Evolutionary conservation across 2,888 invertebrate genomes (phyloP).

Genomic region (Phorcus lineatus): DNA sequence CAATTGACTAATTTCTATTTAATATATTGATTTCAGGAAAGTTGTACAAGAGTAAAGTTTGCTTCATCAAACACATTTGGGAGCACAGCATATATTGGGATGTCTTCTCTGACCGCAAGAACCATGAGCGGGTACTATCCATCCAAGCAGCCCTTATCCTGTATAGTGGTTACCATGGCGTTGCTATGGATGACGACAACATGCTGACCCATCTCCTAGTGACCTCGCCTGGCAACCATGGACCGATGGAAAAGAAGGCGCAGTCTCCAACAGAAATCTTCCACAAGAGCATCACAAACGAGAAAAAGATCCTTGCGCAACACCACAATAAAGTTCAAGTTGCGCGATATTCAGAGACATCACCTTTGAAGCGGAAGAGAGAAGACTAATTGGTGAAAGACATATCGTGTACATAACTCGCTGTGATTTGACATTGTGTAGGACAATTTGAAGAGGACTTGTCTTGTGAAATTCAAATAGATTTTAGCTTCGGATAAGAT

Average conservation of each 20-base stretch:
- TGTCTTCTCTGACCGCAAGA: constrained; percentile 67
- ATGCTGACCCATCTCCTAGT: constrained; percentile 57
- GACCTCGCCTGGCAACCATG: constrained; percentile 55
- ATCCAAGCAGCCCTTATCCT: constrained; percentile 72
- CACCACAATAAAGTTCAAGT: not conserved
- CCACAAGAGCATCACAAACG: not conserved
- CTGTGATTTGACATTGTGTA: not conserved
- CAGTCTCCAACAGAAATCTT: not conserved
- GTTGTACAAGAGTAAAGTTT: constrained; percentile 72
- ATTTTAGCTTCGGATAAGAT: no score
- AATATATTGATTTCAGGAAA: constrained; percentile 60
- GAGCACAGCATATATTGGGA: constrained; percentile 73
- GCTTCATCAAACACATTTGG: constrained; percentile 72
- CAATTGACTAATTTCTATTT: no score
- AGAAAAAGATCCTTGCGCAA: not conserved
- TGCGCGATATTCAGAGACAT: not conserved
- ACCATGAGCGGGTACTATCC: constrained; percentile 70
- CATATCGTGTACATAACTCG: not conserved
- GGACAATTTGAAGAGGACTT: no score
- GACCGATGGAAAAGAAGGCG: constrained; percentile 27
- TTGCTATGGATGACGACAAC: constrained; percentile 33
- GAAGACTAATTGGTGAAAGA: not conserved
- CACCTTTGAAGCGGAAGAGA: constrained; percentile 26
- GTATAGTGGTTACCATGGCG: constrained; percentile 51
- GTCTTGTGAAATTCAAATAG: no score